Evolutionary conservation across 2,888 invertebrate genomes (phyloP), one percentile per base, ranked within the genome.

Genomic region (Agelastica alni): DNA sequence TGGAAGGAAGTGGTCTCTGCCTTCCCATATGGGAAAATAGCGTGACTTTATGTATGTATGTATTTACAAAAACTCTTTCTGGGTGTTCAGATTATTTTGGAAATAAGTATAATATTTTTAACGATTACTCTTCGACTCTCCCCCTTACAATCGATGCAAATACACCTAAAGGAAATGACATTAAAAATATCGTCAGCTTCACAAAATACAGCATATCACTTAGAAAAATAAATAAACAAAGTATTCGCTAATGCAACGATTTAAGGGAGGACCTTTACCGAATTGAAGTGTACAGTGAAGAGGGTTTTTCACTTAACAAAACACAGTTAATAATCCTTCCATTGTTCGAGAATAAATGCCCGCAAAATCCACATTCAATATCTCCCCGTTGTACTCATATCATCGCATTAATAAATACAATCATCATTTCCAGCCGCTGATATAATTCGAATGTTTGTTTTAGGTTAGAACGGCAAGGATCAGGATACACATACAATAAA

Each of bases 391-490:
- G n/a, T 20, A 20, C 16, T 43, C 68, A 68, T 70, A 70, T 70
- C 68, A 67, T 69, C 66, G 66, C 71, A 72, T 74, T 73, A 73
- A 73, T 73, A 74, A 73, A 73, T 69, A 72, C 70, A 73, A 72
- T 74, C 71, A 69, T 64, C 37, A 39, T 39, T 39, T 39, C 20
- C 37, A 43, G 70, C 66, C 69, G 64, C 71, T 70, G 71, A 72
- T 75, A 74, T 74, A 75, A 76, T 76, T 77, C 71, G 68, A 70
- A 72, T 77, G 77, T 77, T 77, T 77, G 75, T 71, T 74, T 73
- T 73, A 68, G 69, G 69, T 71, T 70, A 64, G 58, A 60, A 42
- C 54, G 53, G 51, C 34, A 30, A 54, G n/a, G 51, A 56, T 28
- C 49, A 28, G 41, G 42, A 42, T 46, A 51, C 26, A n/a, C n/a